phyloP scores from a whole-genome alignment of 2,797 vertebrate species.

The Manis crassicaudata region DNA sequence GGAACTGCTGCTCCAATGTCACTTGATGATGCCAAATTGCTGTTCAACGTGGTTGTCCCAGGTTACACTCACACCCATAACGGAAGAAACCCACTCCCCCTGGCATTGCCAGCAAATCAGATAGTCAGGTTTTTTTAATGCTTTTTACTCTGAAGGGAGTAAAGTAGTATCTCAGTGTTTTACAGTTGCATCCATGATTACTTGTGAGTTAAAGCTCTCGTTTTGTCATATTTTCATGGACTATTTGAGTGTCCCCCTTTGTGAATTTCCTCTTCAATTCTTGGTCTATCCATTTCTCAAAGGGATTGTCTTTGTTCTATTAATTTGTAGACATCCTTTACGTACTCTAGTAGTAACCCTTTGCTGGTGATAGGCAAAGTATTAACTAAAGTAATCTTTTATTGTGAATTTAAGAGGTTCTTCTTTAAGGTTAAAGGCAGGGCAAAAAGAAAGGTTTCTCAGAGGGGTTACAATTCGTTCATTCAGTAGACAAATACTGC shows the following conservation, averaged over 20 bases:
- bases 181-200: neutral
- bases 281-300: neutral
- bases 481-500: neutral
- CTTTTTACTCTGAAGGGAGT: neutral
- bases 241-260: neutral
- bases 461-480: neutral
- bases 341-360: neutral
- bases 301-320: neutral
- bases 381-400: conserved; percentile 9
- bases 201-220: neutral
- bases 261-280: neutral
- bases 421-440: neutral
- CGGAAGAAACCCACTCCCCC: rapidly evolving
- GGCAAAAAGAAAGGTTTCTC: neutral
- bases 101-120: neutral
- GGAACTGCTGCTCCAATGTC: neutral
- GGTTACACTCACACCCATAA: neutral
- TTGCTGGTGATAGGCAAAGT: neutral
- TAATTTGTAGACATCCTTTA: neutral
- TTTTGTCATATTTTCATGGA: neutral
- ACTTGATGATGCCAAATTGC: neutral
- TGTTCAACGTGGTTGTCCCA: neutral
- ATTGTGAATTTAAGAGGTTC: neutral
- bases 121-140: neutral
- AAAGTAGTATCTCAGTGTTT: neutral